Evolutionary conservation across 2,113 vertebrate genomes (phyloP).

Genomic region (Planiliza haematocheilus): DNA sequence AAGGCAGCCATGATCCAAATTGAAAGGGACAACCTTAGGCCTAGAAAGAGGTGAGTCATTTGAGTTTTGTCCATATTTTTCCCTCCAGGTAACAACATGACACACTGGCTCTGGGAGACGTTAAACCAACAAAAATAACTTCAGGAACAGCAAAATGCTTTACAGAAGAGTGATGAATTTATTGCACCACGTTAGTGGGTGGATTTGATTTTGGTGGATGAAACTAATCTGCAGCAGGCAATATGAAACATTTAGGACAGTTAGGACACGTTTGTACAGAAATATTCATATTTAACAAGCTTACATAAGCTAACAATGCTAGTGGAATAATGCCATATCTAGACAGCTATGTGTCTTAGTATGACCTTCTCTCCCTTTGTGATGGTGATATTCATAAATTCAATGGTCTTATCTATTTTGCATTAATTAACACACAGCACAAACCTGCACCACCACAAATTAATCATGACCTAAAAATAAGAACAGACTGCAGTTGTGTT

Average conservation of each 20-base stretch:
- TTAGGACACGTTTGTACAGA: constrained; percentile 39
- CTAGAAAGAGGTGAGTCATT: constrained; percentile 62
- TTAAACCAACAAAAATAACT: constrained; percentile 53
- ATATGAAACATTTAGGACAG: constrained; percentile 20
- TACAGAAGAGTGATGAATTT: constrained; percentile 13
- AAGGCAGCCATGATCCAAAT: constrained; percentile 59
- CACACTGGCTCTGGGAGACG: constrained; percentile 47
- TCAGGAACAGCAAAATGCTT: constrained; percentile 34
- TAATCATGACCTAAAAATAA: constrained; percentile 68
- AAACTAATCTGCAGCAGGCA: constrained; percentile 20
- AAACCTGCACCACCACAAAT: constrained; percentile 52
- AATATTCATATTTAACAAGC: constrained; percentile 43
- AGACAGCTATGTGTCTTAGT: constrained; percentile 37
- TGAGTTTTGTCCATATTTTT: constrained; percentile 57
- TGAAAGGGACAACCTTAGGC: constrained; percentile 65
- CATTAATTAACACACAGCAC: constrained; percentile 63
- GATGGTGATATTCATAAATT: constrained; percentile 69
- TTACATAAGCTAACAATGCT: constrained; percentile 43
- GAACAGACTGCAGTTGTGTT: constrained; percentile 62
- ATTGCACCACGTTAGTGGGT: constrained; percentile 18
- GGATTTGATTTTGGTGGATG: constrained; percentile 27
- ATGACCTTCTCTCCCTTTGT: constrained; percentile 49
- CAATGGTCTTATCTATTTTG: constrained; percentile 62
- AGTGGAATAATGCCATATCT: constrained; percentile 42
- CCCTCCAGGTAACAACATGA: constrained; percentile 55